Base-by-base conservation (phyloP, 2,888 invertebrate genomes). In the Pachliopta kotzebuea region DNA sequence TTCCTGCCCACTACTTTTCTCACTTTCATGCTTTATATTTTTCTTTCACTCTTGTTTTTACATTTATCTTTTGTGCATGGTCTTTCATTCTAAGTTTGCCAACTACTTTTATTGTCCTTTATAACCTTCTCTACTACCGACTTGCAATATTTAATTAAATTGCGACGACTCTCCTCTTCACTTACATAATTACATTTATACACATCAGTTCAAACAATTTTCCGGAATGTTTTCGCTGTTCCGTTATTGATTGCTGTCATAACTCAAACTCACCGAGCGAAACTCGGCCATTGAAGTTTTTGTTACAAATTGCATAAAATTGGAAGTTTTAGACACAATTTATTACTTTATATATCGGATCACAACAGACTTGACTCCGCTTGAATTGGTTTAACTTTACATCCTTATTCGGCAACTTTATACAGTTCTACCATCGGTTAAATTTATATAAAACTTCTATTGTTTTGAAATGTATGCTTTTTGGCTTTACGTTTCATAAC, bases 241-340 rank as follows among this genome's bases (percentile, higher is more conserved):
- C 29, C 23, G 31, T 53, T 61, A 65, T 65, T 61, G 65, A 65
- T 65, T 56, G 56, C 53, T 60, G 56, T 57, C 65, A 65, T 65
- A 65, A 61, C 60, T 61, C 60, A 54, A 26, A 42, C 29, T 31
- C 31, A 24, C 20, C 49, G 56, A 52, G 60, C 31, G 60, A 65
- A 65, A 65, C 65, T 65, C 65, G 65, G 65, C 29, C 65, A 65
- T 65, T 61, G 53, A 65, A 65, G 65, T 65, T 65, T 64, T 61
- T 56, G 56, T 60, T 65, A 65, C 65, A 65, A 65, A 65, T 65
- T 56, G 65, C 65, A 65, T 60, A 60, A 60, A 65, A 65, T 60
- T 29, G 56, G 37, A 60, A 65, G 60, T 61, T 61, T 65, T 53
- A 56, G 65, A 61, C 60, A 56, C 56, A 60, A 64, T 60, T 60